Conservation (phyloP, 2,113 vertebrate genomes). For the Corapipo altera region DNA sequence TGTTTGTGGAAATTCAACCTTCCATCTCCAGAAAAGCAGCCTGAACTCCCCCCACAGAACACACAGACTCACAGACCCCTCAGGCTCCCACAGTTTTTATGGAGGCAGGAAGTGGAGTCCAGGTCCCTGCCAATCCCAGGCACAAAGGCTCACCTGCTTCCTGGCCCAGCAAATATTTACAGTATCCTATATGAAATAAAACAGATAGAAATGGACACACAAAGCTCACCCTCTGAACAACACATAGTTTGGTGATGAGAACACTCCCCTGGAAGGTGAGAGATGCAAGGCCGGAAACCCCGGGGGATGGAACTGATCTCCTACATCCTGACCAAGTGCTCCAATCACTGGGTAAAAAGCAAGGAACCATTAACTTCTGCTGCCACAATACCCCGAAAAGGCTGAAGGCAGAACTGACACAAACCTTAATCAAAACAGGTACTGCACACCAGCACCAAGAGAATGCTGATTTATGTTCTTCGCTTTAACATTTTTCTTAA, state of each 20-base stretch:
- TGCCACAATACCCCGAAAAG: neutral
- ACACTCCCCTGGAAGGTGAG: neutral
- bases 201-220: neutral
- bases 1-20: neutral
- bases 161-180: neutral
- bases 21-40: neutral
- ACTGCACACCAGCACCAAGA: neutral
- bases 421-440: neutral
- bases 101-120: neutral
- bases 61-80: neutral
- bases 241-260: neutral
- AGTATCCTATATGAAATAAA: neutral
- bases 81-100: neutral
- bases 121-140: neutral
- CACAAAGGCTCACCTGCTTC: neutral
- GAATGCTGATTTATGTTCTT: neutral
- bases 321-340: neutral
- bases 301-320: neutral
- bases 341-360: neutral
- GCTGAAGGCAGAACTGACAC: neutral
- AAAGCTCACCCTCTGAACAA: neutral
- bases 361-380: neutral
- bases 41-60: neutral
- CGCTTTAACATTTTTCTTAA: neutral
- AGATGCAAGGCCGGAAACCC: neutral